Evolutionary conservation across 2,888 invertebrate species (phyloP), one percentile per base, ranked within the genome.

Genomic region (Acronicta aceris): DNA sequence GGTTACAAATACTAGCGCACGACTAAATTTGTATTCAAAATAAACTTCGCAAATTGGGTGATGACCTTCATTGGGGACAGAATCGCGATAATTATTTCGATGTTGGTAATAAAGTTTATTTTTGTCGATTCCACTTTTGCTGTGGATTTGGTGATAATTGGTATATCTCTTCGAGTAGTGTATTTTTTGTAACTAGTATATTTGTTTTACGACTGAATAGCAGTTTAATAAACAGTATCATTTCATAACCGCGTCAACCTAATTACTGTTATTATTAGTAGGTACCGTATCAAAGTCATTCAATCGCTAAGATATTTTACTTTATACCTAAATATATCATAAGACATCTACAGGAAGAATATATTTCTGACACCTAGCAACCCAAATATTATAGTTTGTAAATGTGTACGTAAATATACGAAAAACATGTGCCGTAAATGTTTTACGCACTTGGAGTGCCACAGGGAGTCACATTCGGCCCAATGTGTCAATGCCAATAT

Each of bases 401-500:
- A 55, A 21, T 9, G 40, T 42, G 53, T 45, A 55, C 40, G 43
- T 60, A 47, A 30, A 12, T 47, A 50, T 65, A 42, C 25, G 8
- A 40, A 55, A 60, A 52, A 47, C 48, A 59, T 45, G 49, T 48
- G 43, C 17, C n/a, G 38, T 40, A 59, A 59, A 41, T 54, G 59
- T 75, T 67, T 70, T 75, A 59, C 67, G 64, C 65, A 78, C 48
- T 76, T 77, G 61, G 74, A 66, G 56, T 74, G 60, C 65, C 77
- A 62, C 82, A 86, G 79, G 80, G 82, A 45, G 71, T 71, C 73
- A 58, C 65, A 77, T 81, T 81, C 59, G 79, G 83, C 56, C 76
- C 81, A 81, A 78, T 75, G 76, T 84, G 83, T 85, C 87, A 86
- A 83, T 86, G 87, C 78, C 85, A 74, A 53, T 58, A 64, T 68